Conservation (phyloP, 2,888 invertebrate species). For the Lysandra bellargus region DNA sequence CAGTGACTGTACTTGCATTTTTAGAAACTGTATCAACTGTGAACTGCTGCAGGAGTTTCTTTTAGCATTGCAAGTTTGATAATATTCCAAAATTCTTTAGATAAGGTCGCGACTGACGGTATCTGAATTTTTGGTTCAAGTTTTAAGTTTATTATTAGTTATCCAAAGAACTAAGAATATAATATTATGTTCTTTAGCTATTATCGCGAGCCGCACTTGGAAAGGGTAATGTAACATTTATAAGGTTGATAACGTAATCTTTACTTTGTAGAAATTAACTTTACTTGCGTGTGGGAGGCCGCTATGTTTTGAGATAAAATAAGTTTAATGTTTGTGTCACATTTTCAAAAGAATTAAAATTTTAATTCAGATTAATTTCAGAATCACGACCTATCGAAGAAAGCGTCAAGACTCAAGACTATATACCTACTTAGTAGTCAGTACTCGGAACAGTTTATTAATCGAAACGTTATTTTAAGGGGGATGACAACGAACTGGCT, state of each 20-base stretch:
- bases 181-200: neutral
- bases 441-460: neutral
- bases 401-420: too few species aligned
- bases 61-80: too few species aligned
- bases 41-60: too few species aligned
- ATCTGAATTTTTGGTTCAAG: too few species aligned
- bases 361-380: too few species aligned
- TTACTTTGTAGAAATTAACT: slow-evolving; percentile 11
- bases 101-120: too few species aligned
- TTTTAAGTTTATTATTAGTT: too few species aligned
- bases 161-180: too few species aligned
- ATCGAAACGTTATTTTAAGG: neutral
- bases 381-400: too few species aligned
- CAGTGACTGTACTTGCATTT: neutral
- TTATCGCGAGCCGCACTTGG: neutral
- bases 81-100: too few species aligned
- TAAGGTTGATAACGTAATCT: slow-evolving; percentile 6
- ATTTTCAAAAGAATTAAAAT: too few species aligned
- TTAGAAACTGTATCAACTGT: neutral
- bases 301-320: neutral
- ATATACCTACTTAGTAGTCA: too few species aligned
- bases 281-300: neutral
- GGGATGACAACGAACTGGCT: neutral
- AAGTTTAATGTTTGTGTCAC: neutral
- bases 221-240: slow-evolving; percentile 19